Evolutionary conservation across 23 tunicate genomes (phyloP).

Genomic region (Ascidia mentula): DNA sequence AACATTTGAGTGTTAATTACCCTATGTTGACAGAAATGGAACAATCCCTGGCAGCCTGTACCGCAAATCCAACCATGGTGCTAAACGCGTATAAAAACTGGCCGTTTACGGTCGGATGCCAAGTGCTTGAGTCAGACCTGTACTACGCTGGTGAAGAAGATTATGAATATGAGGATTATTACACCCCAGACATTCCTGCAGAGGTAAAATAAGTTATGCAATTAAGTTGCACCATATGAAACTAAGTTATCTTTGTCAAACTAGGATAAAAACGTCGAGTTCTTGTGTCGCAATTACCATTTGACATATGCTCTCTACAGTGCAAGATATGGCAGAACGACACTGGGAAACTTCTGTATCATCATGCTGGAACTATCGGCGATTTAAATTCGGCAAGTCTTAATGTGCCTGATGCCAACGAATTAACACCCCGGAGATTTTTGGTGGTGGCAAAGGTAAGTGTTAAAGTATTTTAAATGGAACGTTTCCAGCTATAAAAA

Average conservation of each 20-base stretch:
- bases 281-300: neutral
- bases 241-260: too few relatives aligned
- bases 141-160: neutral
- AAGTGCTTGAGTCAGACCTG: neutral
- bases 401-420: neutral
- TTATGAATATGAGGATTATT: neutral
- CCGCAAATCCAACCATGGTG: neutral
- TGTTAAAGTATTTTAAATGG: neutral
- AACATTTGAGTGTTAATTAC: too few relatives aligned
- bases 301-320: neutral
- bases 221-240: neutral
- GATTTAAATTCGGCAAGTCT: neutral
- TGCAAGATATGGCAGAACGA: neutral
- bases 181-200: neutral
- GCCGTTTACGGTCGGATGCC: slow-evolving; percentile 13
- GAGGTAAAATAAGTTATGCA: neutral
- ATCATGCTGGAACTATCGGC: neutral
- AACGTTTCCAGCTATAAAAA: neutral
- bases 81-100: neutral
- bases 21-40: neutral
- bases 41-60: neutral
- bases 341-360: neutral
- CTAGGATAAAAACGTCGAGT: neutral
- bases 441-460: neutral
- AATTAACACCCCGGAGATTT: neutral